Conservation (phyloP, 2,113 vertebrate species). For the Scomber colias region DNA sequence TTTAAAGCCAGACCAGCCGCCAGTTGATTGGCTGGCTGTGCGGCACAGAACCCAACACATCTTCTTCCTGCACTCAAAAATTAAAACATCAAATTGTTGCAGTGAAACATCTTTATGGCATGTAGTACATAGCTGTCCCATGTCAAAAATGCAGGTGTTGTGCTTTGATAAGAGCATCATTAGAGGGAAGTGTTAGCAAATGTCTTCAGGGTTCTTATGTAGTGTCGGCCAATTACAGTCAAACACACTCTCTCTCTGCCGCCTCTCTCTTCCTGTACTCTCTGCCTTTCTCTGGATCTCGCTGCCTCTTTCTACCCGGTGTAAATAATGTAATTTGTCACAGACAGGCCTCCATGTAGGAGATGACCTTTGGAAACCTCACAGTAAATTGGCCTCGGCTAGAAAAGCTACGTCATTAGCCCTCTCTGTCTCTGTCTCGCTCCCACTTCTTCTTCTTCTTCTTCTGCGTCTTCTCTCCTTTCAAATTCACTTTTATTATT, state of each 20-base stretch:
- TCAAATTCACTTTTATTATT: constrained; percentile 66
- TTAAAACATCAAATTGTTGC: constrained; percentile 35
- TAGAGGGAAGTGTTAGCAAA: constrained; percentile 47
- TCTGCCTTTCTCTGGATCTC: constrained; percentile 35
- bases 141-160: constrained; percentile 32
- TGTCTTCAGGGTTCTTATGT: constrained; percentile 64
- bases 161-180: constrained; percentile 61
- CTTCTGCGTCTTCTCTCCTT: constrained; percentile 30
- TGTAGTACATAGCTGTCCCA: not conserved
- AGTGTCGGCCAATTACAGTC: constrained; percentile 64
- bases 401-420: constrained; percentile 72
- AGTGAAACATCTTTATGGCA: not conserved
- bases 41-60: not conserved
- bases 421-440: constrained; percentile 51
- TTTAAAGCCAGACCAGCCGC: not conserved
- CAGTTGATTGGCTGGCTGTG: no score
- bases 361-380: constrained; percentile 78
- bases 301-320: constrained; percentile 53
- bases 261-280: constrained; percentile 24
- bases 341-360: constrained; percentile 74
- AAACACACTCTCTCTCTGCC: constrained; percentile 28
- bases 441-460: constrained; percentile 25
- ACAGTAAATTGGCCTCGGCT: constrained; percentile 75
- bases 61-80: not conserved
- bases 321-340: constrained; percentile 83